phyloP scores from a whole-genome alignment of 2,888 invertebrate species.

The Pammene aurita region DNA sequence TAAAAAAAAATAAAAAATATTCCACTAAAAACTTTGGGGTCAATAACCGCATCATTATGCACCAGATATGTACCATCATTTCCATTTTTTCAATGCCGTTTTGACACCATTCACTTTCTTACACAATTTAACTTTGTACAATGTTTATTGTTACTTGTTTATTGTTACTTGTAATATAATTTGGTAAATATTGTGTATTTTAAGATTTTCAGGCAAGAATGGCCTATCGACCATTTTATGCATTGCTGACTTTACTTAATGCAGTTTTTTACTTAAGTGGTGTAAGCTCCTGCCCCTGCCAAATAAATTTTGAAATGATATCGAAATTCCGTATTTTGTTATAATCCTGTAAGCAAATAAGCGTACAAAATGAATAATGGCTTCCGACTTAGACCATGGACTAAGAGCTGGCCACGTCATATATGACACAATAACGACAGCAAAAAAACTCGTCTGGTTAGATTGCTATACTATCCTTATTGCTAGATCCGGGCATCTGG shows the following conservation, averaged over 20 bases:
- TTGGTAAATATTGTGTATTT: conserved; percentile 11
- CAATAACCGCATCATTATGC: too few relatives aligned
- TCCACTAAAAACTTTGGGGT: too few relatives aligned
- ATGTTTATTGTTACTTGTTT: conserved; percentile 24
- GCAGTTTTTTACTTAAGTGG: not conserved
- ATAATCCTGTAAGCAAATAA: not conserved
- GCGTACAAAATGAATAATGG: not conserved
- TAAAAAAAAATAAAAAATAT: too few relatives aligned
- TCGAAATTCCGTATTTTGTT: not conserved
- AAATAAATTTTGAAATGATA: not conserved
- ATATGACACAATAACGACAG: too few relatives aligned
- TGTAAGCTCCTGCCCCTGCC: not conserved
- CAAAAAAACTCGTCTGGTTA: too few relatives aligned
- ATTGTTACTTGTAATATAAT: conserved; percentile 11
- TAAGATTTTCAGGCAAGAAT: too few relatives aligned
- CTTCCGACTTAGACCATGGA: not conserved
- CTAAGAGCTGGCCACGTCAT: too few relatives aligned
- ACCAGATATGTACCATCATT: not conserved
- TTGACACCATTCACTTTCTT: conserved; percentile 26
- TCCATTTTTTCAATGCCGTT: conserved; percentile 29
- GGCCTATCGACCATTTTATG: not conserved
- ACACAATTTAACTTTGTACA: conserved; percentile 18
- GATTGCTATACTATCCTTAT: too few relatives aligned
- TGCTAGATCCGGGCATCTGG: too few relatives aligned
- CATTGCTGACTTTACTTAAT: not conserved